phyloP scores from a whole-genome alignment of 92 coral and sea anemone species.

The Siderastrea siderea region DNA sequence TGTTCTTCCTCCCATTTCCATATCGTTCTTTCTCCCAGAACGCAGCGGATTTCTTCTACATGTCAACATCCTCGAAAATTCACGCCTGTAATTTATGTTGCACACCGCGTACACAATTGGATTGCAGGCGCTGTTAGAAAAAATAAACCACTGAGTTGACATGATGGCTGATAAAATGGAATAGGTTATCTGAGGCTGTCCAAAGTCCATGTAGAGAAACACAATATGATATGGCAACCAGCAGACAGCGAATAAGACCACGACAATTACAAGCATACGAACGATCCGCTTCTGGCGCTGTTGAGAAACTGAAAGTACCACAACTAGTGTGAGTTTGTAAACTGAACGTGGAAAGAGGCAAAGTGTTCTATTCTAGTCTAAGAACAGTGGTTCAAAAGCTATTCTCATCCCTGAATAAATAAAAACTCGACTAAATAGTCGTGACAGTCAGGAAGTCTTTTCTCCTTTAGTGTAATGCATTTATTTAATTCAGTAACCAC shows the following conservation, averaged over 20 bases:
- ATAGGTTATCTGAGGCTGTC: slow-evolving; percentile 49
- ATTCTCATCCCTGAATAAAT: too few relatives aligned
- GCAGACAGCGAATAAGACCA: slow-evolving; percentile 73
- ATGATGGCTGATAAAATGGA: slow-evolving; percentile 57
- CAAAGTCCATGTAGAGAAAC: slow-evolving; percentile 82
- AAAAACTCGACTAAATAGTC: too few relatives aligned
- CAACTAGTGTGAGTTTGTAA: background rate
- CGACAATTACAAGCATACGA: slow-evolving; percentile 75
- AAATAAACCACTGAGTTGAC: slow-evolving; percentile 77
- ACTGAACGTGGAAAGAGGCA: too few relatives aligned
- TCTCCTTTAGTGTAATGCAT: too few relatives aligned
- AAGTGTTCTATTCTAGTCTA: too few relatives aligned
- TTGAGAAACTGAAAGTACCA: slow-evolving; percentile 65
- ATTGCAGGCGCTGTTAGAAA: slow-evolving; percentile 85
- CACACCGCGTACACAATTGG: slow-evolving; percentile 79
- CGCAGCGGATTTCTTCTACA: slow-evolving; percentile 5
- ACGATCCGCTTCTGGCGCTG: slow-evolving; percentile 75
- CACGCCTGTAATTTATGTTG: slow-evolving; percentile 76
- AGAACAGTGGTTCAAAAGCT: too few relatives aligned
- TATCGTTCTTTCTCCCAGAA: background rate
- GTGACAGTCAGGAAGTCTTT: too few relatives aligned
- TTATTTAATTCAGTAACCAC: too few relatives aligned
- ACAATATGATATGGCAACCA: slow-evolving; percentile 88
- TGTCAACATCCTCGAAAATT: slow-evolving; percentile 65
- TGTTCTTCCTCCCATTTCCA: background rate